A percentile compares a stretch with the other conserved stretches of the same genome.
Evolutionary conservation across 1,140 invertebrate genomes (phyloP).

Genomic region (Prorops nasuta): DNA sequence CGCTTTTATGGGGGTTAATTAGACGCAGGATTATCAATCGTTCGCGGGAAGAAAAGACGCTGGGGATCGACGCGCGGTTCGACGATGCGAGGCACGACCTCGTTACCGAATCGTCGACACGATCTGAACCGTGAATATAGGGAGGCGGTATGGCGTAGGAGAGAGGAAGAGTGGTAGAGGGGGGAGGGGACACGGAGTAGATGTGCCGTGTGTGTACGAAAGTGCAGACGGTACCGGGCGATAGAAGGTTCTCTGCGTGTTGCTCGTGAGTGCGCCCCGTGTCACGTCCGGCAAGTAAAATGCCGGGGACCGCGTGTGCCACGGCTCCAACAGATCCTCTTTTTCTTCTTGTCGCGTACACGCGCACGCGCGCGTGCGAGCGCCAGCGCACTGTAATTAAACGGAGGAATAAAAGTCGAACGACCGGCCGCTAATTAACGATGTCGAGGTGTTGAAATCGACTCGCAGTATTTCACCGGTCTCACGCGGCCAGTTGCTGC

Average conservation of each 20-base stretch:
- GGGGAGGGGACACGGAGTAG: background rate
- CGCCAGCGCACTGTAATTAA: constrained; percentile 28
- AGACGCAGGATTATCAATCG: no score
- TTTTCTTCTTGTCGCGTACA: background rate
- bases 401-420: constrained; percentile 33
- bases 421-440: constrained; percentile 46
- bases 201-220: constrained; percentile 14
- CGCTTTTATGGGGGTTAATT: no score
- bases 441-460: constrained; percentile 45
- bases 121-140: no score
- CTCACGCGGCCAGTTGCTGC: background rate
- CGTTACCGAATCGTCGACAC: constrained; percentile 26
- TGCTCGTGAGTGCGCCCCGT: constrained; percentile 21
- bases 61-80: no score
- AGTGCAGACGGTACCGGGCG: constrained; percentile 20
- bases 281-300: constrained; percentile 32
- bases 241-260: constrained; percentile 29
- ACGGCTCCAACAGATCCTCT: background rate
- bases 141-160: constrained; percentile 2
- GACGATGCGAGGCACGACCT: constrained; percentile 8
- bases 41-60: no score
- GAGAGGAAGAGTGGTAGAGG: constrained; percentile 3
- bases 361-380: background rate
- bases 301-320: constrained; percentile 13
- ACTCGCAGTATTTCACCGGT: constrained; percentile 47